Conservation (phyloP, 2,113 vertebrate species). For the Brachyhypopomus occidentalis region DNA sequence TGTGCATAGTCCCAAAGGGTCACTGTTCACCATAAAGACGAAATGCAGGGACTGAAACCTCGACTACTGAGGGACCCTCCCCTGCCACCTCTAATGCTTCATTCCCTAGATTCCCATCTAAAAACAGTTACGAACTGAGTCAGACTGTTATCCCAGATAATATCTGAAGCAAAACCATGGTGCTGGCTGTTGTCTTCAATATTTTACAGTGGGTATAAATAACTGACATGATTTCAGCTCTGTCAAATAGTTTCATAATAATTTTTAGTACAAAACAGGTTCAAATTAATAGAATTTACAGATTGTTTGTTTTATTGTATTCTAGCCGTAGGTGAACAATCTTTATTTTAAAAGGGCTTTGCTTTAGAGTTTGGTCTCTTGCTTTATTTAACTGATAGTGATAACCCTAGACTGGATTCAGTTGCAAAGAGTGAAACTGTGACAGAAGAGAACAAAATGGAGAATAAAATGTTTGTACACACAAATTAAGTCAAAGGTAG, state of each 20-base stretch:
- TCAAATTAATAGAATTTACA: not conserved
- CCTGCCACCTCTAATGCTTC: slow-evolving; percentile 8
- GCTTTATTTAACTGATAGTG: not conserved
- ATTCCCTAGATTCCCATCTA: slow-evolving; percentile 27
- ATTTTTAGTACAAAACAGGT: not conserved
- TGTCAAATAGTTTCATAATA: not conserved
- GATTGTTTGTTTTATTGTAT: not conserved
- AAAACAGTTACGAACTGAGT: slow-evolving; percentile 35
- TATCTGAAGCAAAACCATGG: not conserved
- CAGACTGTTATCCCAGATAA: slow-evolving; percentile 27
- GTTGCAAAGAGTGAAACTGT: not conserved
- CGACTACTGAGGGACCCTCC: not conserved
- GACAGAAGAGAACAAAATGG: too few species aligned
- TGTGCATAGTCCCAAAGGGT: too few species aligned
- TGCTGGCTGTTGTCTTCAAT: not conserved
- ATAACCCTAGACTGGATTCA: not conserved
- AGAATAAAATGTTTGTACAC: not conserved
- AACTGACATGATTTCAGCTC: not conserved
- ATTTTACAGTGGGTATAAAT: not conserved
- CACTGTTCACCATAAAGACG: not conserved
- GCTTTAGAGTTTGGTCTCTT: slow-evolving; percentile 11
- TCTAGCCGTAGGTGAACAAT: not conserved
- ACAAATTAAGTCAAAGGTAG: slow-evolving; percentile 14
- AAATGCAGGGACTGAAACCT: not conserved
- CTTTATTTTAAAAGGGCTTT: not conserved